Base-by-base conservation (phyloP, 2,113 vertebrate genomes). In the Geococcyx californianus region DNA sequence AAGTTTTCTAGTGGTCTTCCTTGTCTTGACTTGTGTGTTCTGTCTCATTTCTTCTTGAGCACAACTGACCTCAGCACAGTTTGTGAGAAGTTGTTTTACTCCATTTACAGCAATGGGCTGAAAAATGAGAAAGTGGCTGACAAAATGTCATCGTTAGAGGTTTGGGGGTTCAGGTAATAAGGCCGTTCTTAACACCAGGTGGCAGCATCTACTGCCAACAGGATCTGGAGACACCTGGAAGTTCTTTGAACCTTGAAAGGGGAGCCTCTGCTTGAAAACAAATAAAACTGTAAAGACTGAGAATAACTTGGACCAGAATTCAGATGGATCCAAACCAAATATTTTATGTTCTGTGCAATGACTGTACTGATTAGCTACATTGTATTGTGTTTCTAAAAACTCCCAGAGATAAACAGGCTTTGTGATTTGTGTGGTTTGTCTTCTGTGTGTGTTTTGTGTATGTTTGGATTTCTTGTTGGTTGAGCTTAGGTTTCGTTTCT, bases 171-270 rank as follows among this genome's bases (percentile, higher is more conserved):
- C 0, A 4, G 31, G 28, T 34, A 19, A 7, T 64, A 8, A 26
- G 47, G 68, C n/a, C 13, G 12, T 7, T 58, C n/a, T 60, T 69
- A 69, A 55, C 94, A 2, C 66, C 70, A 97, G 94, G 75, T 93
- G 94, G 95, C 90, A 85, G 51, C 24, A 42, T 74, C 45, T 66
- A 6, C 82, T 77, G 54, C 45, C 3, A 2, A 15, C 36, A 45
- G 54, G 6, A 44, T 34, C 68, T 5, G 0, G 3, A 19, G 10
- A 3, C 18, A 38, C 19, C 31, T 26, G 67, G 18, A 26, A 74
- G 13, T 7, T 38, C 55, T 68, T 80, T 28, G 33, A 34, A 40
- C 29, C 74, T 58, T 68, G 67, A 55, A 9, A 54, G 8, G 17
- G 7, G 5, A 83, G 31, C 25, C 49, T 60, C 52, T 75, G 69